phyloP scores from a whole-genome alignment of 2,888 invertebrate genomes.

The Hypolimnas misippus region DNA sequence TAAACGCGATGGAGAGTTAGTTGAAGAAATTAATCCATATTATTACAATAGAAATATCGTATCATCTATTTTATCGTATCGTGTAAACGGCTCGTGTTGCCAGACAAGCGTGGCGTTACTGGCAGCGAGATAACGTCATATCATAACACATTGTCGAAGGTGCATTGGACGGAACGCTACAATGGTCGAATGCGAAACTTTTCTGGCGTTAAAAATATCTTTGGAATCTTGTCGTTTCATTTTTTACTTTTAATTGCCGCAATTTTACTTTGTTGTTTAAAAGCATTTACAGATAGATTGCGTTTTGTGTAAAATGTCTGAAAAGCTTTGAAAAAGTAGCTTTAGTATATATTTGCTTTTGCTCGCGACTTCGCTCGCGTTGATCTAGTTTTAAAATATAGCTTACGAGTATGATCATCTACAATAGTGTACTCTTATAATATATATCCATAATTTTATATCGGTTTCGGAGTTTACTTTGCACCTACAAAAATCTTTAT shows the following conservation, averaged over 20 bases:
- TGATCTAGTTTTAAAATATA: too few relatives aligned
- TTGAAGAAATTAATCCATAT: too few relatives aligned
- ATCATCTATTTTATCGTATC: background rate
- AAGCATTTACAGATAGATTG: background rate
- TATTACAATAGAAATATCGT: too few relatives aligned
- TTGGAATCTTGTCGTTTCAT: background rate
- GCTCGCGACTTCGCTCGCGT: too few relatives aligned
- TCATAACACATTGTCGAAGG: slow-evolving; percentile 34
- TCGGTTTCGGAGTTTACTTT: too few relatives aligned
- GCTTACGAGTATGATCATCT: too few relatives aligned
- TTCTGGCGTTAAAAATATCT: slow-evolving; percentile 19
- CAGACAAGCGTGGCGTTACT: slow-evolving; percentile 8
- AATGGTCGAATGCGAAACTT: slow-evolving; percentile 23
- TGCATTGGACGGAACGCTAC: slow-evolving; percentile 22
- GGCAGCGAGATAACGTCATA: slow-evolving; percentile 24
- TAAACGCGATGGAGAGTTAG: too few relatives aligned
- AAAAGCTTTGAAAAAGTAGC: too few relatives aligned
- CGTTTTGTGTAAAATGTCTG: background rate
- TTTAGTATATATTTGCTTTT: too few relatives aligned
- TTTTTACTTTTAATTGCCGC: background rate
- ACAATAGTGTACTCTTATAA: too few relatives aligned
- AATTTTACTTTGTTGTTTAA: background rate
- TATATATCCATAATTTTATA: too few relatives aligned
- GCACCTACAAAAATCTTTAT: too few relatives aligned
- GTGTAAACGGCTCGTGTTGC: slow-evolving; percentile 2